phyloP scores from a whole-genome alignment of 2,888 invertebrate species.

The Lasioglossum marginatum region DNA sequence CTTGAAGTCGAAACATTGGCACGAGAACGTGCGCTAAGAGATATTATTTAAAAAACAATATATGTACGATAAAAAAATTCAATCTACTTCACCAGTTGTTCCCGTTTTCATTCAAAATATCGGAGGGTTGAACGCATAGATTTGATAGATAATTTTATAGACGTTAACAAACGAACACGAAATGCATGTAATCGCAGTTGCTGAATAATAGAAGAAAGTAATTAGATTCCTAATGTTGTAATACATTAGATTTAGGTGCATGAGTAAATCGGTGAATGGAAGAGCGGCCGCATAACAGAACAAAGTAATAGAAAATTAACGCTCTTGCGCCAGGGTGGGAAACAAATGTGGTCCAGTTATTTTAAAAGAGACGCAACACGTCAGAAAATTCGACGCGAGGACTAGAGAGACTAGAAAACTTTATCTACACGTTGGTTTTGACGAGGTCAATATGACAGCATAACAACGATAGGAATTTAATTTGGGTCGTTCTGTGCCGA shows the following conservation, averaged over 20 bases:
- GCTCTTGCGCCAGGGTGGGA: not conserved
- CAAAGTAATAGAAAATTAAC: not conserved
- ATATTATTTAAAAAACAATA: not conserved
- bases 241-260: not conserved
- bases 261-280: not conserved
- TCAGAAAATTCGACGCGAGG: not conserved
- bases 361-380: not conserved
- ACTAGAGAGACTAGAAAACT: not conserved
- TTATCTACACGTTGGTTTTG: not conserved
- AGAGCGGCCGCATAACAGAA: not conserved
- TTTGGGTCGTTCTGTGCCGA: conserved; percentile 34
- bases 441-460: not conserved
- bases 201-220: conserved; percentile 8
- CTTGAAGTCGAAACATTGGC: not conserved
- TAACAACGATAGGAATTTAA: conserved; percentile 52
- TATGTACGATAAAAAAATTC: not conserved
- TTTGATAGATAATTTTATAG: conserved; percentile 10
- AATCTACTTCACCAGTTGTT: conserved; percentile 24
- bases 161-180: conserved; percentile 17
- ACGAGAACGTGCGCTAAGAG: not conserved
- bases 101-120: conserved; percentile 17
- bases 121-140: conserved; percentile 44
- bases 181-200: conserved; percentile 7
- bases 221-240: conserved; percentile 46
- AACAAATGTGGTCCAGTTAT: not conserved